Evolutionary conservation across 2,888 invertebrate species (phyloP).

Genomic region (Drosophila macrothrix): DNA sequence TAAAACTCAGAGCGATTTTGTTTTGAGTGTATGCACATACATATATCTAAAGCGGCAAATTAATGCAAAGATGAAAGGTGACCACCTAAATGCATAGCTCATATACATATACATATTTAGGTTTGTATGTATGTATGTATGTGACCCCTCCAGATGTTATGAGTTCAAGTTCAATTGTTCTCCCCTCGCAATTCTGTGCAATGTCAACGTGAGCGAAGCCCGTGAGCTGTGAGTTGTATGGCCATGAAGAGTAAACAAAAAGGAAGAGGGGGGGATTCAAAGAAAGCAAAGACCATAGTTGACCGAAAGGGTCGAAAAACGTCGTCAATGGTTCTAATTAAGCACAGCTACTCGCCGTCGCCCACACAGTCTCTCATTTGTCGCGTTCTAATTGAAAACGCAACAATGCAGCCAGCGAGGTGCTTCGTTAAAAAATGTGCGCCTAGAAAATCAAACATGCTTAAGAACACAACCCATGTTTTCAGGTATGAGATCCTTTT

Average conservation of each 20-base stretch:
- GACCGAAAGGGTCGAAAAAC: slow-evolving; percentile 8
- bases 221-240: slow-evolving; percentile 17
- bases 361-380: slow-evolving; percentile 48
- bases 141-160: background rate
- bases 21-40: background rate
- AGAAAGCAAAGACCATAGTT: background rate
- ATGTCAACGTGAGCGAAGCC: slow-evolving; percentile 29
- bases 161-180: background rate
- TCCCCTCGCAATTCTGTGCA: background rate
- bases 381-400: slow-evolving; percentile 57
- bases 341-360: slow-evolving; percentile 49
- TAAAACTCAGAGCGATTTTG: background rate
- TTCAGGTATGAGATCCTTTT: too few relatives aligned
- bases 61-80: background rate
- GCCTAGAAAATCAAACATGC: background rate
- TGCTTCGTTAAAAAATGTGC: background rate
- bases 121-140: background rate
- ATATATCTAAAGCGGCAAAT: background rate
- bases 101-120: background rate
- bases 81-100: background rate
- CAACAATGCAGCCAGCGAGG: background rate
- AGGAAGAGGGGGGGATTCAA: background rate
- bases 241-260: slow-evolving; percentile 2
- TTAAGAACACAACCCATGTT: too few relatives aligned
- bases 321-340: slow-evolving; percentile 57